phyloP scores from a whole-genome alignment of 2,888 invertebrate genomes.

The Acrocyrtus sp. region DNA sequence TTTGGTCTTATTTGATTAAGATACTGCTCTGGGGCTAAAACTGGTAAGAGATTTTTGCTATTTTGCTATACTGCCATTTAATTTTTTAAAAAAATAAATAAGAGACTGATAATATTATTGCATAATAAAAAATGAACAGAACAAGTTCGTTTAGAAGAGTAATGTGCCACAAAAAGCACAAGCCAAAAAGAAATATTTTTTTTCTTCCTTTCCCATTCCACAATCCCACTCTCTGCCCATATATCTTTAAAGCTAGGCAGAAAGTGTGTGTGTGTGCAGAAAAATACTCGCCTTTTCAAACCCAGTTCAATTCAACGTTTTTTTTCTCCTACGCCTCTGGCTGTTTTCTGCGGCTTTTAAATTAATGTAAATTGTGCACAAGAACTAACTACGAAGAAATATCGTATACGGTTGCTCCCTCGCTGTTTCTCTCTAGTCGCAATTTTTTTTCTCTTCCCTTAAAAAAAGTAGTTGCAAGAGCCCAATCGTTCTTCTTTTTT shows the following conservation, averaged over 20 bases:
- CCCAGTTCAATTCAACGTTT: neutral
- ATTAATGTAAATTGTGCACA: neutral
- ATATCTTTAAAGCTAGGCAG: too few species aligned
- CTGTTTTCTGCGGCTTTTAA: conserved; percentile 26
- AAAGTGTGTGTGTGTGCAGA: neutral
- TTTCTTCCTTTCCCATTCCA: neutral
- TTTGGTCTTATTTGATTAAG: too few species aligned
- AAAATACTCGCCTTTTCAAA: neutral
- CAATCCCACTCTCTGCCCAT: neutral
- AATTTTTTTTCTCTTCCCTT: too few species aligned
- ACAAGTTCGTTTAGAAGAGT: neutral
- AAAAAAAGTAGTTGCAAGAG: too few species aligned
- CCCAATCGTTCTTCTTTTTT: too few species aligned
- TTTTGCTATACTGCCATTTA: too few species aligned
- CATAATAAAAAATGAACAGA: neutral
- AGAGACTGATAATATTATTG: neutral
- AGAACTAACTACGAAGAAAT: too few species aligned
- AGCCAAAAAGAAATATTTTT: conserved; percentile 16
- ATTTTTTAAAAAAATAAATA: too few species aligned
- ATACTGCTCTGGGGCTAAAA: conserved; percentile 3
- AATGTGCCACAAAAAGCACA: conserved; percentile 17
- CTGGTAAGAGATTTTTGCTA: neutral
- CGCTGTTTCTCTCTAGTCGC: too few species aligned
- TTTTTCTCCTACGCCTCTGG: conserved; percentile 25
- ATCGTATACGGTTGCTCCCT: too few species aligned